These are phyloP conservation scores for Sterrhoptilus dennistouni DNA, from an alignment of 2,113 vertebrate species.

Conservation along the genomic window DNA sequence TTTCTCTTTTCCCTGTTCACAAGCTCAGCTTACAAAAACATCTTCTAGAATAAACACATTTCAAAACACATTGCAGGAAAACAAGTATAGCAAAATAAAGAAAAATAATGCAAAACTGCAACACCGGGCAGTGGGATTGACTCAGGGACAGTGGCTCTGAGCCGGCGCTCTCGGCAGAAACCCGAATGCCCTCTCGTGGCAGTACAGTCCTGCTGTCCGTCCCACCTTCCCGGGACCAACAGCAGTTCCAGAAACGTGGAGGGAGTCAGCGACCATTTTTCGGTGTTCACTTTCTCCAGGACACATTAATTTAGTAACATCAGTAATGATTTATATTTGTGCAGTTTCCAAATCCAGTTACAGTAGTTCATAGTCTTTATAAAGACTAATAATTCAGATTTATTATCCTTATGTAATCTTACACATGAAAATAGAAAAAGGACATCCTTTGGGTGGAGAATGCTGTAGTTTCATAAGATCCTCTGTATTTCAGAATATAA, in stretches of 20 bases:
- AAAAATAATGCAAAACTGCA: not conserved
- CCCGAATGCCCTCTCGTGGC: conserved; percentile 39
- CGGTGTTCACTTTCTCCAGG: not conserved
- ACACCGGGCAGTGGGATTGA: not conserved
- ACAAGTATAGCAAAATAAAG: not conserved
- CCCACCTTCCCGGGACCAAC: not conserved
- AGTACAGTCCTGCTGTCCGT: not conserved
- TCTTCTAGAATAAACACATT: not conserved
- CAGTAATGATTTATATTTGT: not conserved
- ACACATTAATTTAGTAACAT: not conserved
- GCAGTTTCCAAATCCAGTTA: not conserved
- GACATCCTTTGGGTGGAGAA: not conserved
- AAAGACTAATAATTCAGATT: not conserved
- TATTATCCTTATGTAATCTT: not conserved
- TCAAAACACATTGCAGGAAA: not conserved
- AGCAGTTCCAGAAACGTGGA: not conserved
- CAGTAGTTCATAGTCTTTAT: not conserved
- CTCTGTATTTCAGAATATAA: not conserved
- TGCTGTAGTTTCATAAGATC: not conserved
- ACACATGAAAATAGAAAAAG: not conserved
- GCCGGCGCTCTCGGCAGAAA: not conserved
- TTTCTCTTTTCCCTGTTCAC: not conserved
- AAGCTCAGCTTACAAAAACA: not conserved
- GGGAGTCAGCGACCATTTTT: not conserved
- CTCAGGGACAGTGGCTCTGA: not conserved